Percentiles rank a stretch among this genome's conserved stretches.
Evolutionary conservation across 2,888 invertebrate species (phyloP).

Genomic region (Onthophagus sagittarius): DNA sequence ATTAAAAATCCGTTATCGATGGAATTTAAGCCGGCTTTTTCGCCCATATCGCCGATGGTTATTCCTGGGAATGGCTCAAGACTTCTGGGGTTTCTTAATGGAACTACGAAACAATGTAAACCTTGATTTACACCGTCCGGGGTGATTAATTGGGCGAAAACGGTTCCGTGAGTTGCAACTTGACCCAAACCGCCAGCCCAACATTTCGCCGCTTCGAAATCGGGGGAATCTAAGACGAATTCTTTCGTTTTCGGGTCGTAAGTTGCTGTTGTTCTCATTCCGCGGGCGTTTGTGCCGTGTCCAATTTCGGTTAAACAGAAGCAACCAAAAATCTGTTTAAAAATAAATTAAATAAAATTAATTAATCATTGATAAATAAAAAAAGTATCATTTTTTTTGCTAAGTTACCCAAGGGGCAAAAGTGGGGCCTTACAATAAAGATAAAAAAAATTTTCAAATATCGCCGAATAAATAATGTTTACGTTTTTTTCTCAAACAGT

Average conservation of each 20-base stretch:
- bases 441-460: too few species aligned
- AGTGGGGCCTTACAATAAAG: too few species aligned
- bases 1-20: conserved; percentile 78
- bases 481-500: too few species aligned
- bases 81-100: conserved; percentile 72
- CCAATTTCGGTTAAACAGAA: conserved; percentile 87
- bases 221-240: conserved; percentile 70
- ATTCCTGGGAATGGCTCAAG: conserved; percentile 73
- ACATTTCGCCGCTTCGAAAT: conserved; percentile 75
- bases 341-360: background rate
- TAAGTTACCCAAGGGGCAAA: too few species aligned
- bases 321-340: conserved; percentile 58
- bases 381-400: too few species aligned
- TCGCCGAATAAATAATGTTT: too few species aligned
- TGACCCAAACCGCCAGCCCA: conserved; percentile 81
- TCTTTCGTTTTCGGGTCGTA: conserved; percentile 69
- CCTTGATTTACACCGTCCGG: conserved; percentile 77
- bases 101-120: conserved; percentile 87
- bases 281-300: conserved; percentile 87
- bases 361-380: too few species aligned
- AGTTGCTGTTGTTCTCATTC: conserved; percentile 81
- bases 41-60: conserved; percentile 87
- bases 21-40: conserved; percentile 87
- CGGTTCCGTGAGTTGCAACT: conserved; percentile 82
- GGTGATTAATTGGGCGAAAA: conserved; percentile 84